Percentiles rank a stretch among this genome's conserved stretches.
phyloP scores from a whole-genome alignment of 2,888 invertebrate species.

The Myopa testacea region DNA sequence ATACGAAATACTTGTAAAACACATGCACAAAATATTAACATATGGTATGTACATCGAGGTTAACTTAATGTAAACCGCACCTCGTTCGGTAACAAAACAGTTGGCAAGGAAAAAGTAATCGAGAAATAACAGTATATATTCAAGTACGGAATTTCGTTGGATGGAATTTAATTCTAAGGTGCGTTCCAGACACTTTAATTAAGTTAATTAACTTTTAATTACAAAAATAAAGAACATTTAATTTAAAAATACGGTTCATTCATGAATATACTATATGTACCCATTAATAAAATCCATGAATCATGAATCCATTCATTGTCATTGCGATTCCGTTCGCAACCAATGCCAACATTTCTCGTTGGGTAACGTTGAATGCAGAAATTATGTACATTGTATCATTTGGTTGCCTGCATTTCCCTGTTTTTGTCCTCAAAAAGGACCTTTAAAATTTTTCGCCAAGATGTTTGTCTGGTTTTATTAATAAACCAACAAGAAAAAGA shows the following conservation, averaged over 20 bases:
- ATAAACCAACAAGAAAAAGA: neutral
- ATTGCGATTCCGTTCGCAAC: neutral
- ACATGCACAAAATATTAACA: neutral
- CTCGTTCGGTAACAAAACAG: no score
- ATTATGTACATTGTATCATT: neutral
- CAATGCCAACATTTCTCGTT: neutral
- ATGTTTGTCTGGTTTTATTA: constrained; percentile 13
- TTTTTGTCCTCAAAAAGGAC: constrained; percentile 19
- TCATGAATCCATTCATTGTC: no score
- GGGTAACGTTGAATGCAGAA: neutral
- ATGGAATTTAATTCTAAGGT: no score
- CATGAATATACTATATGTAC: neutral
- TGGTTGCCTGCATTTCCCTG: constrained; percentile 4
- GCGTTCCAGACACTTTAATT: no score
- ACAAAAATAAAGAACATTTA: neutral
- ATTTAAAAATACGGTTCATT: neutral
- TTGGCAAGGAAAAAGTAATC: no score
- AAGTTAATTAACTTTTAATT: no score
- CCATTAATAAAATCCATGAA: no score
- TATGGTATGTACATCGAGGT: neutral
- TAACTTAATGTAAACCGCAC: neutral
- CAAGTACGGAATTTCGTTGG: no score
- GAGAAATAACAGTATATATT: no score
- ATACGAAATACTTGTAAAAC: neutral
- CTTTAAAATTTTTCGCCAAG: constrained; percentile 22